Percentiles rank a stretch among this genome's conserved stretches.
These are phyloP conservation scores for Spodoptera frugiperda DNA, from an alignment of 1,140 invertebrate species.

Conservation along the genomic window DNA sequence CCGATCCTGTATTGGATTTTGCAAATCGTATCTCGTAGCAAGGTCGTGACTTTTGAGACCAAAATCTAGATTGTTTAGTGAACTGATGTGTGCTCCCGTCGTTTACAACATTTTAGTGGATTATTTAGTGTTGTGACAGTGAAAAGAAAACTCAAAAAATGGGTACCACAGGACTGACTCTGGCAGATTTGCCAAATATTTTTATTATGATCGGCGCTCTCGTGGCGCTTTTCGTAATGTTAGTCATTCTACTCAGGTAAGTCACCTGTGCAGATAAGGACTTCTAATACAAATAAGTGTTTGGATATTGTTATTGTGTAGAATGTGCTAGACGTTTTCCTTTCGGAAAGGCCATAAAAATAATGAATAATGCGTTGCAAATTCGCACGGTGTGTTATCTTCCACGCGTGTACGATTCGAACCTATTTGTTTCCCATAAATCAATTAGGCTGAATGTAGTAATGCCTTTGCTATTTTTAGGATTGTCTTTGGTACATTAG, in stretches of 20 bases:
- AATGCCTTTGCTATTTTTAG: not conserved
- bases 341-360: not conserved
- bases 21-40: slow-evolving; percentile 70
- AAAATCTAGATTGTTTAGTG: slow-evolving; percentile 59
- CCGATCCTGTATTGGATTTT: slow-evolving; percentile 58
- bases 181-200: slow-evolving; percentile 90
- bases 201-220: slow-evolving; percentile 89
- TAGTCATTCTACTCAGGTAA: slow-evolving; percentile 80
- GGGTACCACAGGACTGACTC: slow-evolving; percentile 87
- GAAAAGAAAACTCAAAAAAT: slow-evolving; percentile 62
- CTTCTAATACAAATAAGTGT: slow-evolving; percentile 7
- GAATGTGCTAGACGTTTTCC: slow-evolving; percentile 34
- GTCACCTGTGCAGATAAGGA: slow-evolving; percentile 46
- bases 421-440: slow-evolving; percentile 2
- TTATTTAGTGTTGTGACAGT: slow-evolving; percentile 67
- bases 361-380: slow-evolving; percentile 17
- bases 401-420: not conserved
- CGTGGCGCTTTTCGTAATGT: slow-evolving; percentile 82
- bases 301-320: slow-evolving; percentile 16
- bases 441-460: slow-evolving; percentile 1
- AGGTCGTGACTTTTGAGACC: slow-evolving; percentile 64
- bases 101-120: slow-evolving; percentile 60
- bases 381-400: slow-evolving; percentile 3
- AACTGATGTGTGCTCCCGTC: slow-evolving; percentile 66
- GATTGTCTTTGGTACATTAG: not conserved